Conservation (phyloP, 64 coral and sea anemone species). For the Pocillopora damicornis region DNA sequence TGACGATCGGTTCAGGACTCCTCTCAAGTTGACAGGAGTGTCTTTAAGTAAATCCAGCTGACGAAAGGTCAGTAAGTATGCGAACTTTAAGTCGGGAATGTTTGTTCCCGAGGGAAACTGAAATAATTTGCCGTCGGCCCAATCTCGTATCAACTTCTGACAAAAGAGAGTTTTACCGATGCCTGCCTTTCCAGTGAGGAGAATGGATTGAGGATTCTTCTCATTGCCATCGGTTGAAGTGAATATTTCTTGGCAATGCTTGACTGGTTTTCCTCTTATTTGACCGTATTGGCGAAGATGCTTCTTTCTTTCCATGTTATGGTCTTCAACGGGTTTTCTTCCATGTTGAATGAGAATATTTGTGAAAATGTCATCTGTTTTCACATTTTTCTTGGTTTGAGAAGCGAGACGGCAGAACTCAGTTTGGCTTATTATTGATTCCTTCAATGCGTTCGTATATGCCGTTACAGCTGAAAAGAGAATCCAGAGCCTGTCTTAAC, state of each 20-base stretch:
- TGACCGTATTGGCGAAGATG: conserved; percentile 5
- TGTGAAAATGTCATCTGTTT: conserved; percentile 29
- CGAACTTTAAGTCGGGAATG: conserved; percentile 13
- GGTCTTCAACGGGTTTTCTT: conserved; percentile 15
- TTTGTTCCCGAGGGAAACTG: too few species aligned
- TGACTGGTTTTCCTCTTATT: background rate
- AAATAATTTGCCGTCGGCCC: conserved; percentile 15
- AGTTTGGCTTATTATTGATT: conserved; percentile 7
- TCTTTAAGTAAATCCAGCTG: conserved; percentile 1
- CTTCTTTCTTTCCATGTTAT: background rate
- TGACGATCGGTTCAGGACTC: conserved; percentile 11
- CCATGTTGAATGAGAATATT: conserved; percentile 23
- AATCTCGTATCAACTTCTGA: conserved; percentile 26
- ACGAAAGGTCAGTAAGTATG: conserved; percentile 14
- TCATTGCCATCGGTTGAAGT: background rate
- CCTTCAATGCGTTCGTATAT: background rate
- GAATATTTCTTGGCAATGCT: conserved; percentile 25
- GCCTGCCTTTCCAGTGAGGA: conserved; percentile 17
- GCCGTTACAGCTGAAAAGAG: too few species aligned
- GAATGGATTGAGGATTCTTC: background rate
- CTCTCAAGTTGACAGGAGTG: background rate
- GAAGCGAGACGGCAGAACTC: background rate
- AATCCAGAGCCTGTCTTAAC: too few species aligned
- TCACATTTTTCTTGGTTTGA: background rate
- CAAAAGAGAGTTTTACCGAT: conserved; percentile 30